Base-by-base conservation (phyloP, 2,797 vertebrate genomes). In the Petrocephalus schoutedeni region DNA sequence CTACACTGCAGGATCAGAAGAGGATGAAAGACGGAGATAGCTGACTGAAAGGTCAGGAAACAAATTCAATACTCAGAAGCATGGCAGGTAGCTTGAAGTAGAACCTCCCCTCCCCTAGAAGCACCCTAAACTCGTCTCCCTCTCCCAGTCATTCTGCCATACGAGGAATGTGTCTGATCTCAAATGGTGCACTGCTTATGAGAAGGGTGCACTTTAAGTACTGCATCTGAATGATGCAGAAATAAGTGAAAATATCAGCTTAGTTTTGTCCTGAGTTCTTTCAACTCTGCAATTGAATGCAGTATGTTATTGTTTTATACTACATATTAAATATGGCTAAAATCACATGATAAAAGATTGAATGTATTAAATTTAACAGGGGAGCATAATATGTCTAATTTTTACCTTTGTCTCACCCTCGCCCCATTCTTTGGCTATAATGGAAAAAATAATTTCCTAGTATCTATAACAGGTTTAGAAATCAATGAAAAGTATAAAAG, bases 401-500 rank as follows among this genome's bases (percentile, higher is more conserved):
- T 49, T 80, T 19, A 49, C 41, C 53, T 12, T 23, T 54, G 49
- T 84, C 80, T 84, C 21, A 84, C 1, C 80, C 80, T 28, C 21
- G n/a, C 8, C 9, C 80, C 80, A 21, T 51, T 36, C 28, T 23
- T 36, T 19, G 23, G 67, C 67, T 41, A 32, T 41, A 36, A 10
- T 6, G 6, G 23, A 19, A 36, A 51, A 84, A 28, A 49, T 21
- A 54, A 54, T 84, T 84, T 49, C 49, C 49, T 54, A 49, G 45
- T 12, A 54, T 84, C 45, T 85, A 54, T 85, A 54, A 51, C 21
- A 14, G 28, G 14, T 85, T 56, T 85, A 85, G 14, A 85, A 36
- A 85, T 56, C 51, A 85, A 85, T 85, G 54, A 58, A 19, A 85
- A 85, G 12, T 58, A 57, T 85, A 85, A 56, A 82, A 32, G 54